These are phyloP conservation scores for Solenopsis invicta DNA, from an alignment of 1,140 invertebrate species.

Conservation along the genomic window DNA sequence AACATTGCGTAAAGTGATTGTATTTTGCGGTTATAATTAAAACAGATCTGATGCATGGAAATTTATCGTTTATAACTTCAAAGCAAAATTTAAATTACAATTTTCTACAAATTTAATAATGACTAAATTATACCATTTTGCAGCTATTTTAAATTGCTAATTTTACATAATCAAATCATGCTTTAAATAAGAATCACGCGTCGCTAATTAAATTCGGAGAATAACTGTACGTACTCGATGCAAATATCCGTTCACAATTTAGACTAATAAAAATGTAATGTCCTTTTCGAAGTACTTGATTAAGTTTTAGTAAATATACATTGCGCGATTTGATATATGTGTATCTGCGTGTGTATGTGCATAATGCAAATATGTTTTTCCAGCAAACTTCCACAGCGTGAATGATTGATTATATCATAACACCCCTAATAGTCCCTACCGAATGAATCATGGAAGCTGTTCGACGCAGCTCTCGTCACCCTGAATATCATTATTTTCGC, in stretches of 20 bases:
- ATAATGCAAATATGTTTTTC: constrained; percentile 53
- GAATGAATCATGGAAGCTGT: constrained; percentile 40
- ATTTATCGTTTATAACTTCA: not conserved
- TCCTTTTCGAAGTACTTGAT: not conserved
- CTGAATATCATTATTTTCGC: constrained; percentile 12
- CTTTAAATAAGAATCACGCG: not conserved
- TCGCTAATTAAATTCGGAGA: not conserved
- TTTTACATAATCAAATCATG: not conserved
- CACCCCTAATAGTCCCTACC: constrained; percentile 40
- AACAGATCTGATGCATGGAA: not conserved
- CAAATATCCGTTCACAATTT: not conserved
- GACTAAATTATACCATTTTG: not conserved
- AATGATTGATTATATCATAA: constrained; percentile 56
- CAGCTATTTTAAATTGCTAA: not conserved
- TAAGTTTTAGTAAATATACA: not conserved
- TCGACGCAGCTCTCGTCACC: constrained; percentile 12
- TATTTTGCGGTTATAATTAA: constrained; percentile 19
- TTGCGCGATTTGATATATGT: constrained; percentile 1
- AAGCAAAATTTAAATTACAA: constrained; percentile 3
- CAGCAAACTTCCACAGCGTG: constrained; percentile 16
- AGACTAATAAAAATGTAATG: constrained; percentile 21
- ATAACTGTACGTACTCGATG: not conserved
- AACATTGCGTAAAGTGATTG: not conserved
- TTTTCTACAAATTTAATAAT: constrained; percentile 10
- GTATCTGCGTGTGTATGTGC: not conserved